Conservation (phyloP, 2,888 invertebrate species). For the Troglohyphantes excavatus region DNA sequence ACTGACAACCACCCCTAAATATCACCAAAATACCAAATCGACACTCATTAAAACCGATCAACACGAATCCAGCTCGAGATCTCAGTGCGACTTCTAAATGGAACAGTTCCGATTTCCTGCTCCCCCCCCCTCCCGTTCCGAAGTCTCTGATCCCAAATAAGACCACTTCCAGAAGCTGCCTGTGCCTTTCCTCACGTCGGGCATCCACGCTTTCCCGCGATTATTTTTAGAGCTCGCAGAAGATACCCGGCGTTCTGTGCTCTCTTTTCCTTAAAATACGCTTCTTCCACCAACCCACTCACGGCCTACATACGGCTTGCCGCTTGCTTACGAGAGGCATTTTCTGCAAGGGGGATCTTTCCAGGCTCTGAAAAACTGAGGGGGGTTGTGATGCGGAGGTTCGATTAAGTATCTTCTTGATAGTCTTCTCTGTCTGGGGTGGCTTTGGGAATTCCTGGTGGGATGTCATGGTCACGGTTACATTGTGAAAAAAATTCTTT, state of each 20-base stretch:
- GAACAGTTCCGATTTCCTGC: conserved; percentile 72
- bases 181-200: conserved; percentile 22
- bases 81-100: conserved; percentile 15
- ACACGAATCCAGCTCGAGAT: background rate
- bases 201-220: conserved; percentile 40
- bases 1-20: background rate
- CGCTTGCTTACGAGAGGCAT: conserved; percentile 40
- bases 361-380: too few species aligned
- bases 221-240: conserved; percentile 46
- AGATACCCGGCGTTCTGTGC: conserved; percentile 2
- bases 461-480: conserved; percentile 37
- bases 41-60: background rate
- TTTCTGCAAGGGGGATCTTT: conserved; percentile 18
- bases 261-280: conserved; percentile 56
- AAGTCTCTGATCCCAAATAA: conserved; percentile 67
- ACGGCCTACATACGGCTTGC: conserved; percentile 22
- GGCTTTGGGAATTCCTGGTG: background rate
- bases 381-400: too few species aligned
- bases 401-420: background rate
- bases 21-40: background rate
- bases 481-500: background rate
- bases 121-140: conserved; percentile 15
- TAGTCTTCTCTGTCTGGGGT: background rate
- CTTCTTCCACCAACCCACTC: conserved; percentile 51
- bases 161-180: conserved; percentile 57